phyloP scores from a whole-genome alignment of 2,113 vertebrate genomes.

The Thryonomys swinderianus region DNA sequence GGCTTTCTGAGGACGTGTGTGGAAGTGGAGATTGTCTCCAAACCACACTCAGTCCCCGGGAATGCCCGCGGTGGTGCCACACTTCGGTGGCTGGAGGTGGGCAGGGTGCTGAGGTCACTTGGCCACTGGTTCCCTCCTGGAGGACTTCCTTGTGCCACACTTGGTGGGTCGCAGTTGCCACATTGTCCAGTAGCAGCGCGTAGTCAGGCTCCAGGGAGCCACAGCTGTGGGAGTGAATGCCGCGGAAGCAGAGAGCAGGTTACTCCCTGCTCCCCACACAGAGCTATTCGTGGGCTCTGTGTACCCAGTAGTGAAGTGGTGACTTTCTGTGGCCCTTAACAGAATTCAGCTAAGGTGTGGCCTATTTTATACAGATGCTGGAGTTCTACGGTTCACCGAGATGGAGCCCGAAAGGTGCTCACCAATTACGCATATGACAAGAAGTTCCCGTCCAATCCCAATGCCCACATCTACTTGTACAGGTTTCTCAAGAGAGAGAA shows the following conservation, averaged over 20 bases:
- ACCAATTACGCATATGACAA: constrained; percentile 92
- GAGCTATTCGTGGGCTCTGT: not conserved
- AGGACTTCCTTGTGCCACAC: not conserved
- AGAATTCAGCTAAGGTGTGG: not conserved
- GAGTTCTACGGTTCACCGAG: constrained; percentile 91
- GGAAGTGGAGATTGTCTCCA: not conserved
- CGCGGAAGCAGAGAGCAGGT: not conserved
- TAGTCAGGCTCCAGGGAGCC: not conserved
- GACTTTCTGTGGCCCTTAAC: not conserved
- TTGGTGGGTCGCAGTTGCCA: not conserved
- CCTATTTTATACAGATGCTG: constrained; percentile 88
- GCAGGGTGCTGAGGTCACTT: not conserved
- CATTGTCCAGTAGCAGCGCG: not conserved
- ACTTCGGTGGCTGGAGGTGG: not conserved
- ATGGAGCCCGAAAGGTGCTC: constrained; percentile 87
- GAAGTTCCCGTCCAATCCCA: constrained; percentile 94
- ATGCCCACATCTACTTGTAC: constrained; percentile 94
- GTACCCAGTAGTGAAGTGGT: not conserved
- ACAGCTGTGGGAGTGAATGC: not conserved
- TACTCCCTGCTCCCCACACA: not conserved
- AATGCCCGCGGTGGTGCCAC: not conserved
- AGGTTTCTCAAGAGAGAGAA: constrained; percentile 89
- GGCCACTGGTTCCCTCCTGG: not conserved
- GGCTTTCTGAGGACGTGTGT: not conserved
- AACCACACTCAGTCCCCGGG: not conserved